Conservation (phyloP, 2,888 invertebrate genomes). For the Watsonalla cultraria region DNA sequence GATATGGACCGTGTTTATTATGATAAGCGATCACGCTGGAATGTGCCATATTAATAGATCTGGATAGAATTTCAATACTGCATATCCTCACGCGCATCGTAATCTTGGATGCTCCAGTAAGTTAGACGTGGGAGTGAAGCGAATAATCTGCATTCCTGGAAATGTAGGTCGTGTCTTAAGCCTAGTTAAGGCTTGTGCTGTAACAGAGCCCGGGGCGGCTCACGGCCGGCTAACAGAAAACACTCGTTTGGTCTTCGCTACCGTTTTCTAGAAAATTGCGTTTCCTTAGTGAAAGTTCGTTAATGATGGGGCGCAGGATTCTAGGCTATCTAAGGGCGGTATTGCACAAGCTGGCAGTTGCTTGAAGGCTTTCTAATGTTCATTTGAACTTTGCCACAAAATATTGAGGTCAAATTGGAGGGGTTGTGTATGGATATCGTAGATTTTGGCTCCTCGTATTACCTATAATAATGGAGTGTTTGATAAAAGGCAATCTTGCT, state of each 20-base stretch:
- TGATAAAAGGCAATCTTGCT: too few relatives aligned
- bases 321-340: conserved; percentile 54
- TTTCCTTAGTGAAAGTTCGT: conserved; percentile 72
- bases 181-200: conserved; percentile 55
- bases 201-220: conserved; percentile 56
- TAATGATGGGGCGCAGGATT: conserved; percentile 68
- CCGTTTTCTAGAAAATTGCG: conserved; percentile 77
- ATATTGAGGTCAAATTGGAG: neutral
- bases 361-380: conserved; percentile 15
- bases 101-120: conserved; percentile 20
- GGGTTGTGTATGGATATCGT: neutral
- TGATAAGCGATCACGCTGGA: conserved; percentile 40
- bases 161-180: conserved; percentile 55
- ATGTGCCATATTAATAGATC: conserved; percentile 22
- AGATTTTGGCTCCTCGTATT: too few relatives aligned
- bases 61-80: conserved; percentile 16
- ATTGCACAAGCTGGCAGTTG: conserved; percentile 43
- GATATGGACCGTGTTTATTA: conserved; percentile 31
- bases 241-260: conserved; percentile 63
- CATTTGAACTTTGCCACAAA: conserved; percentile 24
- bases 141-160: conserved; percentile 43
- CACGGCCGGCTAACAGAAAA: conserved; percentile 66
- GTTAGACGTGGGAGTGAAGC: conserved; percentile 30
- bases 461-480: too few relatives aligned
- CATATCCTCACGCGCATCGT: neutral